A percentile compares a stretch with the other conserved stretches of the same genome.
Conservation (phyloP, 2,113 vertebrate species). For the Montifringilla adamsi region DNA sequence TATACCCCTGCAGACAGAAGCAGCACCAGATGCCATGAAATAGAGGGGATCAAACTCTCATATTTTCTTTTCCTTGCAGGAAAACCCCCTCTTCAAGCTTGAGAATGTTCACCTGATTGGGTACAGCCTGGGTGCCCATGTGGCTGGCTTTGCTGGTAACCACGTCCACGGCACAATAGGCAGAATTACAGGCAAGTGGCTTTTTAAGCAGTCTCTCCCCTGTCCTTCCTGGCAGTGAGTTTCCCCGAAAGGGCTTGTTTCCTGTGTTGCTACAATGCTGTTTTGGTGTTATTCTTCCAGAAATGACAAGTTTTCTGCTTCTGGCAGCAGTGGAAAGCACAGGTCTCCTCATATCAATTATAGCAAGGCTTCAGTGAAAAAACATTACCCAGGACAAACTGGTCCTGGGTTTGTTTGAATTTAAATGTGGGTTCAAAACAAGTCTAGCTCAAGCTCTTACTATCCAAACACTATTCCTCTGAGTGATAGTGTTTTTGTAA, state of each 20-base stretch:
- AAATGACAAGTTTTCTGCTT: neutral
- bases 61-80: slow-evolving; percentile 65
- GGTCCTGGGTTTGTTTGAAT: neutral
- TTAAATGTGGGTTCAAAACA: neutral
- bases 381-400: neutral
- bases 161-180: slow-evolving; percentile 82
- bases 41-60: neutral
- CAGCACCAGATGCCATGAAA: neutral
- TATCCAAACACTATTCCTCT: neutral
- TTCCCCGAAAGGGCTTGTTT: neutral
- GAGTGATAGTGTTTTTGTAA: neutral
- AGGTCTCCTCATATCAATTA: fast-evolving
- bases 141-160: slow-evolving; percentile 90
- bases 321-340: neutral
- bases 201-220: neutral
- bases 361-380: neutral
- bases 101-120: slow-evolving; percentile 90
- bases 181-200: slow-evolving; percentile 87
- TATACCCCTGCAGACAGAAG: neutral
- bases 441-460: neutral
- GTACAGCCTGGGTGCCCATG: slow-evolving; percentile 94
- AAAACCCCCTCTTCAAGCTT: slow-evolving; percentile 77
- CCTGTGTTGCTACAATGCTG: neutral
- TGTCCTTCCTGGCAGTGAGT: neutral
- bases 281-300: neutral